Percentiles rank a stretch among this genome's conserved stretches.
Evolutionary conservation across 2,797 vertebrate genomes (phyloP).

Genomic region (Sebastes alutus): DNA sequence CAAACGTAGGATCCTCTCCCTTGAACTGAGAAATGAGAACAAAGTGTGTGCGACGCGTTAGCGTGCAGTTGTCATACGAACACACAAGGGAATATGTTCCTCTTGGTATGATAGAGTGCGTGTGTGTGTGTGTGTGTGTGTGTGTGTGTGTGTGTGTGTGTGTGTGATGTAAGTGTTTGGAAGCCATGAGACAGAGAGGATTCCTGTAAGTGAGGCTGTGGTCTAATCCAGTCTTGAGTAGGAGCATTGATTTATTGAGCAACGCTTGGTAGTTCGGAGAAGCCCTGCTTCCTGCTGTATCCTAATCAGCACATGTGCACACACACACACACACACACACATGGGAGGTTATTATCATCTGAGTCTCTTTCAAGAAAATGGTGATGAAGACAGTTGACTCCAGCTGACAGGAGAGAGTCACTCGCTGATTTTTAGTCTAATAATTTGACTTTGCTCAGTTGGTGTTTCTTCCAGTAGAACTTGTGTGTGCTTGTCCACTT

Average conservation of each 20-base stretch:
- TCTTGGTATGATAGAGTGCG: slow-evolving; percentile 1
- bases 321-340: background rate
- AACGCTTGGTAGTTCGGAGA: slow-evolving; percentile 48
- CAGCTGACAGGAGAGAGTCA: background rate
- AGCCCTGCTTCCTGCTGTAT: slow-evolving; percentile 41
- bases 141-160: background rate
- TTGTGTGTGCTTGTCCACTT: background rate
- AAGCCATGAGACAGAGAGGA: slow-evolving; percentile 18
- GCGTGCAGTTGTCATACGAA: background rate
- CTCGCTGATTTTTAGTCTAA: background rate
- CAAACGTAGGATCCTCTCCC: slow-evolving; percentile 28
- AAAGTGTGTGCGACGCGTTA: background rate
- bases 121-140: background rate
- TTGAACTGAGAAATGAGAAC: slow-evolving; percentile 44
- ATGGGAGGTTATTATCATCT: background rate
- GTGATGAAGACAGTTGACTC: background rate
- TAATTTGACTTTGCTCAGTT: background rate
- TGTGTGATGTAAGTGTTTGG: slow-evolving; percentile 26
- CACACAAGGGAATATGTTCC: slow-evolving; percentile 20
- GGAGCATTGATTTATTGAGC: slow-evolving; percentile 76
- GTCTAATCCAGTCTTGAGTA: slow-evolving; percentile 73
- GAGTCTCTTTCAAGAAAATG: background rate
- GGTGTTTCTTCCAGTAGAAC: background rate
- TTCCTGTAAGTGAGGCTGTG: slow-evolving; percentile 55
- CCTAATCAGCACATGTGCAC: slow-evolving; percentile 46